Evolutionary conservation across 2,888 invertebrate species (phyloP), one percentile per base, ranked within the genome.

Genomic region (Scrobipalpa costella): DNA sequence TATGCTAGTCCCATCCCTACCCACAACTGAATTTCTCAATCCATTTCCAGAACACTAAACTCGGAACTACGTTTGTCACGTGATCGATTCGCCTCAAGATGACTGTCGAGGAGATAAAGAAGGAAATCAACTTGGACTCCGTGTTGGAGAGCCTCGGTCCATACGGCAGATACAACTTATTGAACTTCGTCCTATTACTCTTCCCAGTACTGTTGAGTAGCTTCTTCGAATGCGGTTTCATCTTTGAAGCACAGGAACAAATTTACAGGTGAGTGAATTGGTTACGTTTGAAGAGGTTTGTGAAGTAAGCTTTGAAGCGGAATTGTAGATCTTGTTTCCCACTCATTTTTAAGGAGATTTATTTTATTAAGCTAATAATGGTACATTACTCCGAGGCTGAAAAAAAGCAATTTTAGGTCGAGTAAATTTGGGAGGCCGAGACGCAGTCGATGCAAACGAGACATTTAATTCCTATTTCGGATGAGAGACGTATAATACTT

Each of bases 71-170:
- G 57, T 57, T 61, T 61, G 59, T 44, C 59, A 44, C 44, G 13
- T 5, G 13, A 55, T 0, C 34, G n/a, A 55, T 33, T 33, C 44
- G 44, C 44, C 44, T 7, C 27, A 44, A 59, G 44, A 44, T 27
- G 27, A 44, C 44, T 34, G 84, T 86, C 83, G 84, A 88, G 70
- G 89, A 87, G 47, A 76, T 76, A 50, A 88, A 83, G 77, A 90
- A 87, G 75, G 87, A 87, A 77, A 88, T 90, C 72, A 91, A 91
- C 76, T 76, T 91, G 68, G 91, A 91, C 78, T 89, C 90, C 2
- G 73, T 91, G 21, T 76, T 91, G 19, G 90, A 90, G 66, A 88
- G 85, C 55, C 74, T 91, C 61, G 89, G 90, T n/a, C 89, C 90
- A 33, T 86, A 90, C 65, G 87, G 90, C 11, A 79, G 88, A 67